phyloP scores from a whole-genome alignment of 2,113 vertebrate species.

The Hassar affinis region DNA sequence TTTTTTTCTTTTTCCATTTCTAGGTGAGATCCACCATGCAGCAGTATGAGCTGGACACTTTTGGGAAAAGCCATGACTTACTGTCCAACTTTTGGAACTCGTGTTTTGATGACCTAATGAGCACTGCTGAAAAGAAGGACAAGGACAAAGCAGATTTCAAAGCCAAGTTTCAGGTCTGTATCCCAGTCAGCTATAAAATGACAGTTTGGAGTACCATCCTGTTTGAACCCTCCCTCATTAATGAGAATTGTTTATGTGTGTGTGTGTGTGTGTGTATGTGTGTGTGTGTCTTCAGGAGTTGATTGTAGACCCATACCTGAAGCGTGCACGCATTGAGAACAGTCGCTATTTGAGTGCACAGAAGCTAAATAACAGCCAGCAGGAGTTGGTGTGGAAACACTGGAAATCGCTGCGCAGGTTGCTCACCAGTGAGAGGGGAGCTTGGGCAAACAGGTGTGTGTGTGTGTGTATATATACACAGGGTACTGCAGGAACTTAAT shows the following conservation, averaged over 20 bases:
- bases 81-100: constrained; percentile 99
- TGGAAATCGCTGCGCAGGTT: constrained; percentile 83
- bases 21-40: constrained; percentile 90
- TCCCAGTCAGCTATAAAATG: neutral
- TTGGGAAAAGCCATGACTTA: constrained; percentile 89
- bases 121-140: constrained; percentile 78
- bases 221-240: neutral
- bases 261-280: constrained; percentile 14
- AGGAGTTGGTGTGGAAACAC: constrained; percentile 80
- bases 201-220: neutral
- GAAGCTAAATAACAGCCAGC: constrained; percentile 84
- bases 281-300: constrained; percentile 72
- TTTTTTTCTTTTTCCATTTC: neutral
- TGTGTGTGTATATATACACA: neutral
- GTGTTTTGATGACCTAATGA: constrained; percentile 94
- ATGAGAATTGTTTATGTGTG: constrained; percentile 1
- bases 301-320: constrained; percentile 79
- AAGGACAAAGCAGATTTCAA: constrained; percentile 76
- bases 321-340: constrained; percentile 78
- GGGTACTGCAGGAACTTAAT: neutral
- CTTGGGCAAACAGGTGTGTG: constrained; percentile 85
- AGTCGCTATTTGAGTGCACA: constrained; percentile 71
- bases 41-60: constrained; percentile 90
- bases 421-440: constrained; percentile 81
- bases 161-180: constrained; percentile 83